phyloP scores from a whole-genome alignment of 2,888 invertebrate genomes.

The Caenorhabditis virilis region DNA sequence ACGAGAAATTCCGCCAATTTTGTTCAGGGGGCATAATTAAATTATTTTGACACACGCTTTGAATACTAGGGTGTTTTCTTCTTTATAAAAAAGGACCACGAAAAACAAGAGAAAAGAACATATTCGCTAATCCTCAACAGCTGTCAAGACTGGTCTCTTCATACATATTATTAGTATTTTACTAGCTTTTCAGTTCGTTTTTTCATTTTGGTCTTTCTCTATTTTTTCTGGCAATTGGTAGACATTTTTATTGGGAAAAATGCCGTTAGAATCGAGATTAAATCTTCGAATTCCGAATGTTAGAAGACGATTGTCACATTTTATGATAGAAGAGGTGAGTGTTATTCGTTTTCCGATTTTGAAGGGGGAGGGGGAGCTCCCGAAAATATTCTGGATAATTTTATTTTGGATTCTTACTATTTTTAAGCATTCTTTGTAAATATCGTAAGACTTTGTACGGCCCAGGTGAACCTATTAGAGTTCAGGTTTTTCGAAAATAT shows the following conservation, averaged over 20 bases:
- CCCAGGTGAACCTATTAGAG: no score
- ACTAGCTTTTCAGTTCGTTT: background rate
- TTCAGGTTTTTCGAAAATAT: no score
- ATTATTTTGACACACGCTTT: no score
- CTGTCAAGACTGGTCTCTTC: no score
- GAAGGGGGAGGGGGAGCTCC: no score
- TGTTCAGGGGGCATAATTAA: no score
- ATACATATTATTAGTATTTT: no score
- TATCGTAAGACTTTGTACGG: background rate
- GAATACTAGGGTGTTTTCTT: no score
- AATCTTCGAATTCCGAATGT: slow-evolving; percentile 38
- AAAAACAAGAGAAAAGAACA: no score
- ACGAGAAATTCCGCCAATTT: no score
- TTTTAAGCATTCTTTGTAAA: background rate
- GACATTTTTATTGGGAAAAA: background rate
- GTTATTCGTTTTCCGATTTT: background rate
- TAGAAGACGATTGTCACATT: slow-evolving; percentile 31
- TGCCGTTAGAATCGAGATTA: slow-evolving; percentile 29
- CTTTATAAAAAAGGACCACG: no score
- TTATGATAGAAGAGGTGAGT: slow-evolving; percentile 37
- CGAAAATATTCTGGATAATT: background rate
- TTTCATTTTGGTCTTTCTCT: background rate
- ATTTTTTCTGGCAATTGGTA: background rate
- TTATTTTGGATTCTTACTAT: background rate
- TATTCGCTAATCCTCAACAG: no score